Conservation (phyloP, 2,113 vertebrate genomes). For the Platysternon megacephalum region DNA sequence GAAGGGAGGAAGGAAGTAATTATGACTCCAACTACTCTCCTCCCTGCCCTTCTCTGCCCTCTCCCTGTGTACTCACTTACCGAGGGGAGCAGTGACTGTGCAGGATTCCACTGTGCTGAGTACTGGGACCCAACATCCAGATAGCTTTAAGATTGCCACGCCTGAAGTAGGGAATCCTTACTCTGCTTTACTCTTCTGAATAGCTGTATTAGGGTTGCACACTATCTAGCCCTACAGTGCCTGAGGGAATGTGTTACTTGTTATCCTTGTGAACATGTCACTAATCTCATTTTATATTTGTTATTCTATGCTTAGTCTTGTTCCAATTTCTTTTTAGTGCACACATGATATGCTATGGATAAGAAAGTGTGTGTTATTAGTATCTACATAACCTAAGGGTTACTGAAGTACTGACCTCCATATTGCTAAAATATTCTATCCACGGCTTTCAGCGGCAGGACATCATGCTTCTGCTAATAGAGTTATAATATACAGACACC, state of each 20-base stretch:
- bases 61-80: not conserved
- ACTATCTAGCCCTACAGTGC: slow-evolving; percentile 11
- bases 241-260: slow-evolving; percentile 13
- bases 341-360: not conserved
- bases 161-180: slow-evolving; percentile 38
- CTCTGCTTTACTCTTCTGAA: slow-evolving; percentile 44
- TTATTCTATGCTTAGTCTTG: not conserved
- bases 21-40: not conserved
- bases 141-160: not conserved
- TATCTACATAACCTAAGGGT: slow-evolving; percentile 11
- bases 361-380: slow-evolving; percentile 21
- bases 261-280: not conserved
- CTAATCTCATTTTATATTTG: slow-evolving; percentile 7
- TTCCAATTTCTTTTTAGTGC: not conserved
- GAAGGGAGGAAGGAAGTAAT: not conserved
- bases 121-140: not conserved
- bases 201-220: slow-evolving; percentile 15
- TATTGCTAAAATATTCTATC: slow-evolving; percentile 44
- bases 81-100: not conserved
- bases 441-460: slow-evolving; percentile 51
- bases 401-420: slow-evolving; percentile 44
- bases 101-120: not conserved
- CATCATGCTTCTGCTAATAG: slow-evolving; percentile 44
- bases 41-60: not conserved
- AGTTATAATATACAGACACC: slow-evolving; percentile 34